Conservation (phyloP, 2,113 vertebrate genomes). For the Leucoraja erinaceus region DNA sequence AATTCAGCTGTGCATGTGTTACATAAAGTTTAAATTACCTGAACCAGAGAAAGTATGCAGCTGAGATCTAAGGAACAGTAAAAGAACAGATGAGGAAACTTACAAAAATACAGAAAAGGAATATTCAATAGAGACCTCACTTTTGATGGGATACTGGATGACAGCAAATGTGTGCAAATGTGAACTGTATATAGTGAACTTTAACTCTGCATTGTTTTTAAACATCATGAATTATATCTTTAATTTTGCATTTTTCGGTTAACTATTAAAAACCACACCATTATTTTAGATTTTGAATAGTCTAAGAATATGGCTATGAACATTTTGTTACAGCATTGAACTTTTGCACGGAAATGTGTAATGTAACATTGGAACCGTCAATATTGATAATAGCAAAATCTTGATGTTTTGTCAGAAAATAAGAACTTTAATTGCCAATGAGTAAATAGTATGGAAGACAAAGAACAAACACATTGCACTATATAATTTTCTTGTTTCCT, state of each 20-base stretch:
- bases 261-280: neutral
- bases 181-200: neutral
- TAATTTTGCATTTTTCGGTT: neutral
- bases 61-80: neutral
- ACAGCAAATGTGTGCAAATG: neutral
- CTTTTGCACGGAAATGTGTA: neutral
- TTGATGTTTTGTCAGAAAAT: neutral
- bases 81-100: neutral
- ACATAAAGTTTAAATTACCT: neutral
- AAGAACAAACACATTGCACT: constrained; percentile 6
- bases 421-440: neutral
- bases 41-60: neutral
- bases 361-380: neutral
- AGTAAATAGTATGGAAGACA: constrained; percentile 2
- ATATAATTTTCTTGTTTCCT: constrained; percentile 33
- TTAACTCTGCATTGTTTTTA: neutral
- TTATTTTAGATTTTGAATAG: neutral
- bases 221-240: neutral
- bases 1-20: neutral
- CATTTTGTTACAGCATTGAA: neutral
- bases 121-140: neutral
- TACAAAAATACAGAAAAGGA: neutral
- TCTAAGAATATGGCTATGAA: neutral
- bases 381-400: constrained; percentile 26
- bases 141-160: neutral